Conservation (phyloP, 2,797 vertebrate genomes). For the Aselliscus stoliczkanus region DNA sequence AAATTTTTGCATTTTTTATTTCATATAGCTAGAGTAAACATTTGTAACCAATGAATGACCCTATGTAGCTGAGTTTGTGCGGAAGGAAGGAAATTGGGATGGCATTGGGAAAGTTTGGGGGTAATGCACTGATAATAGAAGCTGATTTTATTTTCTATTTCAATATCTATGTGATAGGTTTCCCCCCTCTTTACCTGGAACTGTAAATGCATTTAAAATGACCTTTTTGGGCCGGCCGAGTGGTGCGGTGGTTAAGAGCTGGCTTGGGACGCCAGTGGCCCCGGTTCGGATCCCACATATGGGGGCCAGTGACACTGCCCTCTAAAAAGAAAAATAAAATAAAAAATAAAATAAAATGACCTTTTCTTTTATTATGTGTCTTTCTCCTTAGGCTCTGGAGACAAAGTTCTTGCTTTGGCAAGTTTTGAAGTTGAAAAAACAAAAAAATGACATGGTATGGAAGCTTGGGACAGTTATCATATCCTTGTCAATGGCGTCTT, state of each 20-base stretch:
- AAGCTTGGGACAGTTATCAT: slow-evolving; percentile 48
- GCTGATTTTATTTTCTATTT: background rate
- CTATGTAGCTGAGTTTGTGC: background rate
- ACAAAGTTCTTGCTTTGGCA: slow-evolving; percentile 97
- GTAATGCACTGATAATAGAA: background rate
- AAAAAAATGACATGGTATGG: slow-evolving; percentile 82
- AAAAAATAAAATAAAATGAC: no score
- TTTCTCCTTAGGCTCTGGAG: slow-evolving; percentile 90
- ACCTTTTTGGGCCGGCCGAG: no score
- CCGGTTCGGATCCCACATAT: no score
- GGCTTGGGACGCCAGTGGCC: no score
- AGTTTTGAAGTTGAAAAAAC: slow-evolving; percentile 93
- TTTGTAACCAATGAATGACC: background rate
- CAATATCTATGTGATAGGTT: background rate
- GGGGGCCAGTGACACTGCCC: no score
- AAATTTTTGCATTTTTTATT: background rate
- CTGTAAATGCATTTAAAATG: background rate
- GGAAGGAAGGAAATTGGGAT: background rate
- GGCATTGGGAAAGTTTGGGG: background rate
- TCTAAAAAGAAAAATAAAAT: no score
- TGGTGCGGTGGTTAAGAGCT: no score
- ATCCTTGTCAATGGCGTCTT: slow-evolving; percentile 31
- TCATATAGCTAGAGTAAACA: background rate
- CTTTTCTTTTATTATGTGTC: slow-evolving; percentile 45
- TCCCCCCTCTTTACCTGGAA: background rate